Percentiles rank a stretch among this genome's conserved stretches.
Evolutionary conservation across 2,797 vertebrate genomes (phyloP).

Genomic region (Lepilemur septentrionalis): DNA sequence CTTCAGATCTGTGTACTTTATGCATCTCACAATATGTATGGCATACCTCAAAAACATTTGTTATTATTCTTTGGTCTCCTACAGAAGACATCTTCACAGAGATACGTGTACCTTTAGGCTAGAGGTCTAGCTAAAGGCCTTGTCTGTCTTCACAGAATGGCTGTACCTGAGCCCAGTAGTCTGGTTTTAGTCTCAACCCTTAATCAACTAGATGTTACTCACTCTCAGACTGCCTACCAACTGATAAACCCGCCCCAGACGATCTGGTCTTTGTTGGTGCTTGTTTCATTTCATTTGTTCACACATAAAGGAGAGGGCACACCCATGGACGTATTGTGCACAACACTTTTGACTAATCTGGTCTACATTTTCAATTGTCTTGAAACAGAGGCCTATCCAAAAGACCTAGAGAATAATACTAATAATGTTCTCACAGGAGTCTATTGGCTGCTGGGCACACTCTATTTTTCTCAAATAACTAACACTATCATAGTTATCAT

Average conservation of each 20-base stretch:
- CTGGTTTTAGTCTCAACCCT: not conserved
- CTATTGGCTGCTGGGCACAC: not conserved
- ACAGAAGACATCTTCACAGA: not conserved
- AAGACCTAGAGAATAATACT: not conserved
- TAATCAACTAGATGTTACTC: not conserved
- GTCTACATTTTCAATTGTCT: not conserved
- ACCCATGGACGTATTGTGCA: not conserved
- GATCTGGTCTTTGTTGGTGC: not conserved
- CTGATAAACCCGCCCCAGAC: not conserved
- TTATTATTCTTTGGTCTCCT: not conserved
- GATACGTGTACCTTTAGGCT: not conserved
- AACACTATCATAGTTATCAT: conserved; percentile 48
- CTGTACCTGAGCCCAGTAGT: not conserved
- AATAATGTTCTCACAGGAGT: not conserved
- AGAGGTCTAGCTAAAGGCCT: not conserved
- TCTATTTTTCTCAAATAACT: conserved; percentile 27
- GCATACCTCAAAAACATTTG: not conserved
- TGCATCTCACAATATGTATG: not conserved
- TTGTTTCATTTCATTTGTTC: not conserved
- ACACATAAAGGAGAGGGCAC: not conserved
- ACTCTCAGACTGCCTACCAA: not conserved
- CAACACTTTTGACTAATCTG: not conserved
- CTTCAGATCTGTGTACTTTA: not conserved
- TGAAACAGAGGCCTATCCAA: conserved; percentile 4
- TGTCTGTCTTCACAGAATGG: not conserved